Base-by-base conservation (phyloP, 2,888 invertebrate species). In the Lepidochitona cinerea region DNA sequence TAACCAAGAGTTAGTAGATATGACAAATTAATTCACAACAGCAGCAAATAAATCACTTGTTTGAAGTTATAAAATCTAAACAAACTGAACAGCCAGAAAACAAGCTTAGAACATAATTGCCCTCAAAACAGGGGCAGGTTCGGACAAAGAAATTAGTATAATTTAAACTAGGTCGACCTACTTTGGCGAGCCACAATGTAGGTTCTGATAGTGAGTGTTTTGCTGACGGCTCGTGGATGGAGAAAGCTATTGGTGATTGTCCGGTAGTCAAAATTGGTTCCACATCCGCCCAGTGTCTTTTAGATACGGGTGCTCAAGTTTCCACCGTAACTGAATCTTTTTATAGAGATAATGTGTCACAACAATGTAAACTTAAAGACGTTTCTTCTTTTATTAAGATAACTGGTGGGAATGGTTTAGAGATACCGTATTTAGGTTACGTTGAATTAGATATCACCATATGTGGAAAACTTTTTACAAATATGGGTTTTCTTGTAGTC, bases 391-490 rank as follows among this genome's bases (percentile, higher is more conserved):
- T 59, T n/a, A 41, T 76, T 3, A 53, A 54, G 9, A 72, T 77
- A 12, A 53, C 70, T 5, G 77, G 69, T 14, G 75, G 72, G 14
- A 69, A 77, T 37, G 77, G 75, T 6, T 54, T 59, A 32, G 64
- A 75, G 26, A 72, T 77, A 66, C 75, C 74, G 5, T 77, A 70
- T 37, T 32, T 75, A 7, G 77, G 77, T n/a, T 74, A 72, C 14
- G 3, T 76, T 18, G 76, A 74, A 68, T n/a, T 64, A 26, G 37
- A 68, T 52, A 33, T 75, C 1, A 0, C 33, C 5, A 14, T 67
- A 23, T 49, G 41, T 23, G 71, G 69, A n/a, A 23, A 49, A 35
- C 52, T 53, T 29, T 71, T 71, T 53, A 5, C n/a, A 64, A 23
- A 68, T 14, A 59, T 68, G n/a, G 75, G 68, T 35, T 75, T 75